Evolutionary conservation across 2,888 invertebrate species (phyloP), one percentile per base, ranked within the genome.

Genomic region (Pandemis heparana): DNA sequence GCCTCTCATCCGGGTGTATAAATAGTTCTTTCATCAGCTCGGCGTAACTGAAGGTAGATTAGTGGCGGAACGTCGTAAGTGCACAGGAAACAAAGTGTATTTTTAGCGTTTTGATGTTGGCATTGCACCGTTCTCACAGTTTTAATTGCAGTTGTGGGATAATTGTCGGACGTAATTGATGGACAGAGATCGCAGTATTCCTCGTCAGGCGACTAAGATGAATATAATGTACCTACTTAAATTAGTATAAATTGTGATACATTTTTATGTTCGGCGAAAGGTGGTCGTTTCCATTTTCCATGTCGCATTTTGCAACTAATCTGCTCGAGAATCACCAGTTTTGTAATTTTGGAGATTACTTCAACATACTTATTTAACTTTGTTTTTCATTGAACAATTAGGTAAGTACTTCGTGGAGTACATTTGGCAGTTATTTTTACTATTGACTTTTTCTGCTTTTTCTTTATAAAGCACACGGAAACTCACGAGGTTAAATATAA

Each of bases 1-100:
- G 53, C 41, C 12, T 18, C 16, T 10, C 59, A 73, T 73, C 73
- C 73, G 73, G 68, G 73, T 73, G 59, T 60, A 69, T 68, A 73
- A 69, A 73, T 73, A 73, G 59, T 48, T 59, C 32, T 73, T 73
- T 73, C 68, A 51, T 73, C 73, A 71, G 56, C 8, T 5, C 9
- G 10, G 4, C 12, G 60, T 39, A 60, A 51, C 12, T 59, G 39
- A 39, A 56, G 38, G 14, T 43, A 56, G 16, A 14, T 8, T 53
- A 38, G 16, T 23, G 43, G 10, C 46, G 9, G 23, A 18, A 63
- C 8, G 62, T 59, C 63, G n/a, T 73, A 63, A 63, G 67, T 23
- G 67, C 62, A 41, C 10, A 63, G 67, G 72, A 63, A 63, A 38
- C n/a, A n/a, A 12, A 0, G 5, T 0, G 10, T 62, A 32, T 62